These are phyloP conservation scores for Brachirus orientalis DNA, from an alignment of 2,113 vertebrate species.

Conservation along the genomic window DNA sequence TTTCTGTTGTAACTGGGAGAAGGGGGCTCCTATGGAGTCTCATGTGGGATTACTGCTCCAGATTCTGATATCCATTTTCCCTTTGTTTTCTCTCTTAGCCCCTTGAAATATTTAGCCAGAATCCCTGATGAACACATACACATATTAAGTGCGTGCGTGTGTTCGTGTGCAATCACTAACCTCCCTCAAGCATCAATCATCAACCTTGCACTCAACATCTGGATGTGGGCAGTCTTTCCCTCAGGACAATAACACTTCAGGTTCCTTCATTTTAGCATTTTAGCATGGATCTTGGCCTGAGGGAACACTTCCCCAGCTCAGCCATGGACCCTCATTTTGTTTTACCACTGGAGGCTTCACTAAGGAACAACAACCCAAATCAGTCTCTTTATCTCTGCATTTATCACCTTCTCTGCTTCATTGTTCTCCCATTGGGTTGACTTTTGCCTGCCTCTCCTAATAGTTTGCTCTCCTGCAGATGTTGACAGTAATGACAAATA, in stretches of 20 bases:
- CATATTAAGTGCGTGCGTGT: constrained; percentile 22
- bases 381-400: constrained; percentile 36
- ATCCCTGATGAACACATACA: constrained; percentile 57
- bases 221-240: constrained; percentile 61
- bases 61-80: constrained; percentile 76
- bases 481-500: constrained; percentile 20
- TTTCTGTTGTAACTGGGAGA: constrained; percentile 75
- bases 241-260: constrained; percentile 43
- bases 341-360: constrained; percentile 27
- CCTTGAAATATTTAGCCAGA: constrained; percentile 77
- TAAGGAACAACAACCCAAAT: constrained; percentile 19
- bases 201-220: constrained; percentile 57
- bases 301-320: constrained; percentile 27
- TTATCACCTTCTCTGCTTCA: constrained; percentile 20
- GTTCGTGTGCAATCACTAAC: constrained; percentile 26
- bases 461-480: constrained; percentile 11
- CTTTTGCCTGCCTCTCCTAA: not conserved
- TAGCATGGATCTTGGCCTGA: constrained; percentile 31
- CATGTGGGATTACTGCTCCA: constrained; percentile 75
- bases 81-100: constrained; percentile 73
- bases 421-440: constrained; percentile 13
- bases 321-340: constrained; percentile 19
- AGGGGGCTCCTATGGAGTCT: constrained; percentile 60
- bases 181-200: constrained; percentile 57
- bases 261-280: constrained; percentile 54